Evolutionary conservation across 2,797 vertebrate genomes (phyloP), one percentile per base, ranked within the genome.

Genomic region (Pipistrellus nathusii): DNA sequence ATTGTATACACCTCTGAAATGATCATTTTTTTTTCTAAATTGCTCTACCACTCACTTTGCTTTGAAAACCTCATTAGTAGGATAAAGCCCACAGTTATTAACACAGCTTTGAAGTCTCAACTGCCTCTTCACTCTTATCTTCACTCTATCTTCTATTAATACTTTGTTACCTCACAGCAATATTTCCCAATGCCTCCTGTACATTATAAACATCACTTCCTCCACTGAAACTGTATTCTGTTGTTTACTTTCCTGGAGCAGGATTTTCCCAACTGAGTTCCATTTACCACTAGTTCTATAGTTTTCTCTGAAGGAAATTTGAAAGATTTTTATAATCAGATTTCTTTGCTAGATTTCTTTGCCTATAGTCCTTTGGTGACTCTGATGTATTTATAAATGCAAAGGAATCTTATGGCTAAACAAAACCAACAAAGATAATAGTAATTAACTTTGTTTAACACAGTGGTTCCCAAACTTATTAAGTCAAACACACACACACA

Each of bases 241-340:
- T 46, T 27, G 1, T 55, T 89, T 72, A 59, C 69, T 44, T 14
- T 91, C 23, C 75, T 30, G 35, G 20, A 69, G 21, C 9, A 90
- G 77, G 14, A n/a, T n/a, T 66, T 88, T 85, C 30, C 35, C 23
- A 72, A 3, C 3, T 51, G 38, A n/a, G 13, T 90, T 57, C 8
- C 23, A 71, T 78, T 8, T 18, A 23, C 18, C 51, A 38, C 21
- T 46, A 48, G 32, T 69, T 76, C 11, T 46, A 62, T 38, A 46
- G 41, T 85, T 72, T 84, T 46, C 41, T 88, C 9, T 80, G 48
- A 77, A 38, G 20, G 10, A 92, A 91, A 84, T 35, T 51, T 15
- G 10, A 30, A 87, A 88, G 21, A 81, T 75, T 90, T 88, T 88
- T 86, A 75, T 15, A 85, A 73, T 78, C 27, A 92, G 10, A 41